phyloP scores from a whole-genome alignment of 2,888 invertebrate species.

The Trilocha varians region DNA sequence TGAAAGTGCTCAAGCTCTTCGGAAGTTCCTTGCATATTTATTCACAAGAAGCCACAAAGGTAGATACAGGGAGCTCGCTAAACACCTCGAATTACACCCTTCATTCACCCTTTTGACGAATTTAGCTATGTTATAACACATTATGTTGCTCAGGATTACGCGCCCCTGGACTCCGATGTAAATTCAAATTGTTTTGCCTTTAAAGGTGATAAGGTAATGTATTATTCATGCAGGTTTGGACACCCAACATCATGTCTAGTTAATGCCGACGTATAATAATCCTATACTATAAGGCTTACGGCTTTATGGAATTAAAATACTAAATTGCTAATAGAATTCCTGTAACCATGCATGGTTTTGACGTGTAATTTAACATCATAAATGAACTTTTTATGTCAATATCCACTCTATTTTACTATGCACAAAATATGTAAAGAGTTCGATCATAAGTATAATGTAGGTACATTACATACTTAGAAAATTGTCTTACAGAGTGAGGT shows the following conservation, averaged over 20 bases:
- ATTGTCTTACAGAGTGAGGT: too few species aligned
- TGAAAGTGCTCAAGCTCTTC: conserved; percentile 1
- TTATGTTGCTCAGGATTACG: conserved; percentile 30
- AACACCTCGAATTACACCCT: conserved; percentile 38
- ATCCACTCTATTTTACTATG: too few species aligned
- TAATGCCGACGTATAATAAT: not conserved
- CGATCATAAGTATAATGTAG: too few species aligned
- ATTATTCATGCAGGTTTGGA: conserved; percentile 4
- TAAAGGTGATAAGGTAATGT: conserved; percentile 11
- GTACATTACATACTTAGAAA: too few species aligned
- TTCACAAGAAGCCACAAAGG: conserved; percentile 32
- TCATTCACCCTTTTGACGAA: conserved; percentile 34
- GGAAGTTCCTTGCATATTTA: conserved; percentile 30
- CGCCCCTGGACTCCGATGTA: conserved; percentile 13
- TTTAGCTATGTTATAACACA: conserved; percentile 27
- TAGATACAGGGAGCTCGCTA: conserved; percentile 27
- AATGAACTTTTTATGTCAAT: too few species aligned
- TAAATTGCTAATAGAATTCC: too few species aligned
- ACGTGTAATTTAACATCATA: too few species aligned
- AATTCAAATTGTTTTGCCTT: conserved; percentile 26
- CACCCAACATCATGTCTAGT: not conserved
- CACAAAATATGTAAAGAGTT: too few species aligned
- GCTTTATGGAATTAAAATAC: too few species aligned
- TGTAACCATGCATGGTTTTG: too few species aligned
- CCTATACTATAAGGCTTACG: not conserved